Conservation (phyloP, 2,113 vertebrate genomes). For the Tachuris rubrigastra region DNA sequence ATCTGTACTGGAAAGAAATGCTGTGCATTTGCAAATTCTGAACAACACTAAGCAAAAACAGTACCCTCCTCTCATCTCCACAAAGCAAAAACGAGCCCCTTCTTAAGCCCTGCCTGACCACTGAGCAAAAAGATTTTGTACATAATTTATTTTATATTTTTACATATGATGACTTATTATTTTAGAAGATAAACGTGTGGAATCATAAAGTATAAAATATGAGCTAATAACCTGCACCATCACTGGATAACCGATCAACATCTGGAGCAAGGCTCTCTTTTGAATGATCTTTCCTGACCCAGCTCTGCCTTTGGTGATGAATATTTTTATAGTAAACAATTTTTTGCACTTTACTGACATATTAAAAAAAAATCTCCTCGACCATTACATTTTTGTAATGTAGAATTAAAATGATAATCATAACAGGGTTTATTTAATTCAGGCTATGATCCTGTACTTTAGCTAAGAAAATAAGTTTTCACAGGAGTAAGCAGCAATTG, state of each 20-base stretch:
- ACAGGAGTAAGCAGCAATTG: background rate
- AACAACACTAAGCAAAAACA: background rate
- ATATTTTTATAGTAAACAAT: background rate
- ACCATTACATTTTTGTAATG: background rate
- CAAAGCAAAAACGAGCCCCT: background rate
- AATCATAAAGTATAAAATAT: background rate
- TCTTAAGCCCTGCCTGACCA: background rate
- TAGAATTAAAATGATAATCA: background rate
- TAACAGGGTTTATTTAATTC: background rate
- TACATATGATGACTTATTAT: background rate
- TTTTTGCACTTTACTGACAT: background rate
- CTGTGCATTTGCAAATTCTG: background rate
- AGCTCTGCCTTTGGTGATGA: background rate
- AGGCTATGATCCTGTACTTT: background rate
- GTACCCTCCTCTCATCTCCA: background rate
- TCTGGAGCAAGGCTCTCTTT: background rate
- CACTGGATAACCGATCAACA: background rate
- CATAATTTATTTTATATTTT: background rate
- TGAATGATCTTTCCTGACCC: background rate
- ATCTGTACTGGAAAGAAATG: background rate
- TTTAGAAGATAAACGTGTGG: background rate
- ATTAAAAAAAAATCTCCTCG: background rate
- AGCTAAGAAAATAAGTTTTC: background rate
- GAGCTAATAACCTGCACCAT: background rate
- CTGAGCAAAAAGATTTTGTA: background rate